Conservation (phyloP, 2,113 vertebrate genomes). For the Chamaetylas fuelleborni region DNA sequence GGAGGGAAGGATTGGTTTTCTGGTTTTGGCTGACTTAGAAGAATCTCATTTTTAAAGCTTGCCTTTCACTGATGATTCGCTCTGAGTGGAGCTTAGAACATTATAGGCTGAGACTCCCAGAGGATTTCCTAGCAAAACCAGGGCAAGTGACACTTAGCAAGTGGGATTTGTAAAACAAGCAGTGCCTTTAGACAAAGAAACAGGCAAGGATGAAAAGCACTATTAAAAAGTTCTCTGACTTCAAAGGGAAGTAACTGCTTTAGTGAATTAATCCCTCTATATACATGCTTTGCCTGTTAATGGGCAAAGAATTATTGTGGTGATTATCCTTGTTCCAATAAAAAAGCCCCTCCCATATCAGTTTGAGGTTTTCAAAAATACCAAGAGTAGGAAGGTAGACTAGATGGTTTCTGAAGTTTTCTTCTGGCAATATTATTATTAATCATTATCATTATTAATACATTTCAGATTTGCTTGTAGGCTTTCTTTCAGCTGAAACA, state of each 20-base stretch:
- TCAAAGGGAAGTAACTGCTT: background rate
- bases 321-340: background rate
- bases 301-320: background rate
- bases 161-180: background rate
- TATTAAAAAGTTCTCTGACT: background rate
- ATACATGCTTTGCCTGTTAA: accelerated
- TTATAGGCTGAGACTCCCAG: background rate
- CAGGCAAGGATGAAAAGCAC: background rate
- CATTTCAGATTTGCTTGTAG: background rate
- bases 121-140: background rate
- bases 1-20: constrained; percentile 5
- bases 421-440: background rate
- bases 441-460: background rate
- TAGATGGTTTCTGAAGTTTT: background rate
- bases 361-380: background rate
- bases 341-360: background rate
- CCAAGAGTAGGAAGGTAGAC: background rate
- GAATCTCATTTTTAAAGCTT: constrained; percentile 14
- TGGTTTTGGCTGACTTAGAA: background rate
- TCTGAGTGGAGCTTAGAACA: background rate
- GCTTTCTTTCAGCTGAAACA: background rate
- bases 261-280: background rate
- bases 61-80: background rate
- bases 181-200: constrained; percentile 26
- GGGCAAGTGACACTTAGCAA: background rate